These are phyloP conservation scores for Sebastes jordani DNA, from an alignment of 2,797 vertebrate species.

Conservation along the genomic window DNA sequence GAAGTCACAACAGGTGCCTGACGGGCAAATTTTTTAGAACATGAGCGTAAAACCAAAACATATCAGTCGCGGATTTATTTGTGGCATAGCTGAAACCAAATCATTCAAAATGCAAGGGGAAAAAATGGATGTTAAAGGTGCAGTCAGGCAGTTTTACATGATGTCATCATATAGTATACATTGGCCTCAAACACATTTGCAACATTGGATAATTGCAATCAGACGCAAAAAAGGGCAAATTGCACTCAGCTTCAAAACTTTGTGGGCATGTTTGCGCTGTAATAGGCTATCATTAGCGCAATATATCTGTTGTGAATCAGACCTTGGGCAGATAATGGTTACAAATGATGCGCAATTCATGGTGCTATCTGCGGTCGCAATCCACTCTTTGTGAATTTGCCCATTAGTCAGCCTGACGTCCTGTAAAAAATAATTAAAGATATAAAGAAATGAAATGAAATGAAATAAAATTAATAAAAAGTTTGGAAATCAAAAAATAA, in stretches of 20 bases:
- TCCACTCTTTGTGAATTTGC: no score
- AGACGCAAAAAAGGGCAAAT: no score
- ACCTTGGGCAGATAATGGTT: background rate
- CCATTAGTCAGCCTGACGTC: background rate
- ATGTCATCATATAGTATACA: background rate
- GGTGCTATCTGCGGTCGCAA: background rate
- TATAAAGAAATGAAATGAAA: background rate
- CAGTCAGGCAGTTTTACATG: background rate
- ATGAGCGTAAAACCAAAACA: conserved; percentile 34
- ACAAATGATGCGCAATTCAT: background rate
- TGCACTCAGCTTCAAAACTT: background rate
- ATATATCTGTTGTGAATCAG: background rate
- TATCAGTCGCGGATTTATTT: conserved; percentile 20
- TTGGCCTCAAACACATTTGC: no score
- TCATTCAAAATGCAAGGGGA: conserved; percentile 8
- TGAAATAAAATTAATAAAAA: background rate
- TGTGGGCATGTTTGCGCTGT: background rate
- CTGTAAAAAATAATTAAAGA: background rate
- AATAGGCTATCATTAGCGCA: background rate
- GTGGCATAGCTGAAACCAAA: background rate
- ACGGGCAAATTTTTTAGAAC: conserved; percentile 23
- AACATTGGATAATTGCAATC: no score
- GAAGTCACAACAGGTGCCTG: conserved; percentile 3
- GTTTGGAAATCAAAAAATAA: no score
- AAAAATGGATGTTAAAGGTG: background rate